Evolutionary conservation across 2,888 invertebrate species (phyloP), one percentile per base, ranked within the genome.

Genomic region (Tetragonula carbonaria): DNA sequence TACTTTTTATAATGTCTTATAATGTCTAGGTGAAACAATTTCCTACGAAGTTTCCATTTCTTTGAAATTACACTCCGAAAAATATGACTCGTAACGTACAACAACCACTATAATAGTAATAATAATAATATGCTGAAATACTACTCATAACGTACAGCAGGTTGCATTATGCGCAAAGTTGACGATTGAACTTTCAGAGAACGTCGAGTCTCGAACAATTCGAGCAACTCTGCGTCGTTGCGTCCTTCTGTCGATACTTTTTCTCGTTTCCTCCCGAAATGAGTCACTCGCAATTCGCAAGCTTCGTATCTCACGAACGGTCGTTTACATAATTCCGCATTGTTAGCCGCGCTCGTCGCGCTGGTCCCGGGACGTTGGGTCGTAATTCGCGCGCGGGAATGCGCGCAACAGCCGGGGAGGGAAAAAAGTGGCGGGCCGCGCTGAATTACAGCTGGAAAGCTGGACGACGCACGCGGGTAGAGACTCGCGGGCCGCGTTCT

Each of bases 371-470:
- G 11, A 45, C 45, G 45, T 11, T 45, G 45, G 53, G 16, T 51
- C 59, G 79, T 74, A 79, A 82, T 74, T 79, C 75, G 45, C 51
- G 21, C 33, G 51, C 38, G 50, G 66, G 80, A 75, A 80, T 75
- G 72, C 74, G 62, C 67, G 62, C 59, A 51, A 68, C 45, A 55
- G 14, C 8, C 4, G 28, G 8, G 5, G 16, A 18, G 5, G 8
- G n/a, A 16, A 71, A 68, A 55, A 77, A 53, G 51, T 51, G 38
- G 53, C n/a, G 57, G 57, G n/a, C 45, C 45, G 23, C 62, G 70
- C 33, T 80, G 76, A 74, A 74, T 66, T 68, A 74, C 73, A n/a
- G 33, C 18, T 45, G 45, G 65, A 65, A 33, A 28, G 65, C 28
- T 65, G 65, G 67, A 45, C 51, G 28, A 55, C 23, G 59, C 66